A percentile compares a stretch with the other conserved stretches of the same genome.
Evolutionary conservation across 2,113 vertebrate genomes (phyloP).

Genomic region (Oryzias woworae): DNA sequence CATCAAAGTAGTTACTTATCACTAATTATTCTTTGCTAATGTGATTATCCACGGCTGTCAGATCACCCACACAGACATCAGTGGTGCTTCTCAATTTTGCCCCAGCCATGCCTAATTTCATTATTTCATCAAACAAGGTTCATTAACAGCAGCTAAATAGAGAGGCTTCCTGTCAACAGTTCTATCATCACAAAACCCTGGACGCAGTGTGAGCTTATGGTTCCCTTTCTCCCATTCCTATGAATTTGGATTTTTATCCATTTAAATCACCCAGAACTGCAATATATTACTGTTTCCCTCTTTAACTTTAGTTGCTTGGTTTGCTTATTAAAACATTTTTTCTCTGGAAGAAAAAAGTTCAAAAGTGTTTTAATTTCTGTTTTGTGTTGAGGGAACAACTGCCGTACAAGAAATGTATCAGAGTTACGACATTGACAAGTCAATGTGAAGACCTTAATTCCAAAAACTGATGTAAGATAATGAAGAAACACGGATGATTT

Average conservation of each 20-base stretch:
- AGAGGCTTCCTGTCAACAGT: conserved; percentile 17
- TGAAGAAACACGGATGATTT: not conserved
- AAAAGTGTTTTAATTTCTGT: too few relatives aligned
- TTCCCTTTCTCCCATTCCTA: fast-evolving
- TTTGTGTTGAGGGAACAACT: too few relatives aligned
- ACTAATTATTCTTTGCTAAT: conserved; percentile 64
- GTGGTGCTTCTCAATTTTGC: conserved; percentile 19
- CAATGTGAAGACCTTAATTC: too few relatives aligned
- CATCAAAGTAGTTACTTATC: conserved; percentile 44
- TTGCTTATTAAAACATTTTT: too few relatives aligned
- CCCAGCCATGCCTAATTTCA: conserved; percentile 60
- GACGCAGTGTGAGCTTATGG: not conserved
- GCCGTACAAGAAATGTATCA: too few relatives aligned
- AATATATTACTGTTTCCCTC: too few relatives aligned
- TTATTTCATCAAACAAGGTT: conserved; percentile 66
- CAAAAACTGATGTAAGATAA: conserved; percentile 16
- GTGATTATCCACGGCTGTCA: conserved; percentile 70
- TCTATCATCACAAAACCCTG: conserved; percentile 29
- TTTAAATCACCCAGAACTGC: too few relatives aligned
- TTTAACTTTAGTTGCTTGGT: too few relatives aligned
- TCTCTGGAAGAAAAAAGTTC: too few relatives aligned
- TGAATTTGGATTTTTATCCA: not conserved
- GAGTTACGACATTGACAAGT: too few relatives aligned
- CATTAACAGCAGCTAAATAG: conserved; percentile 44
- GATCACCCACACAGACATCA: conserved; percentile 23